phyloP scores from a whole-genome alignment of 2,797 vertebrate species.

The Hydrocynus forskahlii region DNA sequence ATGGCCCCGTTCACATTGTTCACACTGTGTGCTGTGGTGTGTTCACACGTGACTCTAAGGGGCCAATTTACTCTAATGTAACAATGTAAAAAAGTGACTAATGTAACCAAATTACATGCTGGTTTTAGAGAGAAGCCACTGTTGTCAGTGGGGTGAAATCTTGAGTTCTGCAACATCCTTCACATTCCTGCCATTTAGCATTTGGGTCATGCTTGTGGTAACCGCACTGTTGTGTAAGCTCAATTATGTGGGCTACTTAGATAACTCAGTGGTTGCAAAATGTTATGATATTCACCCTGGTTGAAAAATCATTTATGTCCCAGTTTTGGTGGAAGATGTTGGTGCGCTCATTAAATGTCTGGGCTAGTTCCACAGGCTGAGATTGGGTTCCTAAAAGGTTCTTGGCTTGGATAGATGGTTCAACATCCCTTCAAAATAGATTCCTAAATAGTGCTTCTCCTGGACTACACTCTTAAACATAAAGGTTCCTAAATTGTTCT shows the following conservation, averaged over 20 bases:
- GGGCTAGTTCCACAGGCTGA: no score
- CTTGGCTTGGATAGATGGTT: no score
- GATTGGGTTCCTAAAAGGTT: no score
- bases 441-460: no score
- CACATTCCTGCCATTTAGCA: conserved; percentile 59
- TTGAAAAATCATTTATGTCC: background rate
- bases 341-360: no score
- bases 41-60: no score
- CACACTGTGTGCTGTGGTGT: no score
- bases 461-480: background rate
- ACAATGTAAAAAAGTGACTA: background rate
- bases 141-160: background rate
- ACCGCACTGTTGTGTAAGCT: conserved; percentile 32
- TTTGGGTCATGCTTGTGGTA: conserved; percentile 54
- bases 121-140: background rate
- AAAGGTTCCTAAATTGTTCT: background rate
- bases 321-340: background rate
- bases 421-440: no score
- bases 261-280: conserved; percentile 41
- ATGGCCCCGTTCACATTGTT: no score
- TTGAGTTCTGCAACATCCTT: conserved; percentile 51
- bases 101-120: background rate
- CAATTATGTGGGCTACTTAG: conserved; percentile 40
- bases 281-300: background rate
- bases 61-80: no score